Conservation (phyloP, 1,140 invertebrate genomes). For the Protaetia brevitarsis region DNA sequence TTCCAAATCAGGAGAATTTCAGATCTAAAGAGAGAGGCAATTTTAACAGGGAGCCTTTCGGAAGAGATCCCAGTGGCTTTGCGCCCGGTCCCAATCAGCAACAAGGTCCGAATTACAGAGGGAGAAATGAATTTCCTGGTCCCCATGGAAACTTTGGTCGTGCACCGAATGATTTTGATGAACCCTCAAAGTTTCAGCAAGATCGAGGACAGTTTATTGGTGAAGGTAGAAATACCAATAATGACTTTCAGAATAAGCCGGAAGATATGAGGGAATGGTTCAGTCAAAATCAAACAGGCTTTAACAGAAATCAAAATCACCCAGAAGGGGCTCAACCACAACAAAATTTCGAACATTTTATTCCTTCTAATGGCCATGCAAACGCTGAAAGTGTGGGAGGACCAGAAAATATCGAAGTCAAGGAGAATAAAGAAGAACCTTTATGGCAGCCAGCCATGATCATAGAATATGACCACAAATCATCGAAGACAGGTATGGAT, state of each 20-base stretch:
- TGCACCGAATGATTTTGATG: constrained; percentile 14
- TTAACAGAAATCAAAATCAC: neutral
- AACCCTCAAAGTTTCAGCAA: neutral
- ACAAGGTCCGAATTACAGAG: neutral
- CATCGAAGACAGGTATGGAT: constrained; percentile 39
- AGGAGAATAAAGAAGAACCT: constrained; percentile 24
- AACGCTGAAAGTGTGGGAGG: neutral
- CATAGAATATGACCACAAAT: constrained; percentile 70
- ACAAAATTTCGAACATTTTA: neutral
- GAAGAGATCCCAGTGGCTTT: constrained; percentile 6
- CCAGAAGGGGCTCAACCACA: neutral
- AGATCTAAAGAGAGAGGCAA: neutral
- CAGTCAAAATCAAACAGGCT: constrained; percentile 12
- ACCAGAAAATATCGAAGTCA: neutral
- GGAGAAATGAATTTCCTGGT: neutral
- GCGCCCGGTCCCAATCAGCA: constrained; percentile 3
- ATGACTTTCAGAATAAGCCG: constrained; percentile 17
- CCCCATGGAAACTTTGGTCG: neutral
- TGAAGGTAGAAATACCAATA: neutral
- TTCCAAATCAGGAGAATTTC: neutral
- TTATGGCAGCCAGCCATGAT: constrained; percentile 48
- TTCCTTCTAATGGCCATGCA: neutral
- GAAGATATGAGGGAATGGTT: constrained; percentile 1
- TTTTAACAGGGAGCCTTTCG: neutral
- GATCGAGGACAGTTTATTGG: constrained; percentile 3